Evolutionary conservation across 2,113 vertebrate genomes (phyloP).

Genomic region (Rhinoderma darwinii): DNA sequence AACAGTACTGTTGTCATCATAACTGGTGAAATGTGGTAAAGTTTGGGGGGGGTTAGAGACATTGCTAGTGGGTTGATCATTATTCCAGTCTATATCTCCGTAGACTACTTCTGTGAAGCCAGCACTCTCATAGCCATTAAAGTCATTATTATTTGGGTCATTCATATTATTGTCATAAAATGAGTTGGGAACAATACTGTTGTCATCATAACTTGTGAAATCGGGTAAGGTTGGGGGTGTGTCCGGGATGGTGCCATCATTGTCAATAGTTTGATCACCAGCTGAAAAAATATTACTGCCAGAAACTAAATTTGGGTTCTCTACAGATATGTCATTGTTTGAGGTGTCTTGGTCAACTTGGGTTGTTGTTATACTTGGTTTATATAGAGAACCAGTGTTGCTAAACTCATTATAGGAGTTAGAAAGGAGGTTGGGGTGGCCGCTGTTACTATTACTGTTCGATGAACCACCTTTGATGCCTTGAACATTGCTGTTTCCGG

Average conservation of each 20-base stretch:
- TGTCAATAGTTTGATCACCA: neutral
- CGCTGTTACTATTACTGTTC: slow-evolving; percentile 5
- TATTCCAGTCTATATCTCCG: neutral
- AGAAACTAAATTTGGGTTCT: neutral
- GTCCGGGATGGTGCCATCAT: neutral
- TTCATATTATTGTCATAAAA: neutral
- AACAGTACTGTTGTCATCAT: neutral
- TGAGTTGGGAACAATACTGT: neutral
- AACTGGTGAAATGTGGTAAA: too few relatives aligned
- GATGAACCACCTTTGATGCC: neutral
- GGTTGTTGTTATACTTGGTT: neutral
- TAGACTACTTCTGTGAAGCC: neutral
- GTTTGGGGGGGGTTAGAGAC: too few relatives aligned
- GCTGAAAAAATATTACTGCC: neutral
- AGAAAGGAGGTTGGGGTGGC: neutral
- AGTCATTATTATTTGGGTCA: neutral
- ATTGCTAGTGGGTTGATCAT: neutral
- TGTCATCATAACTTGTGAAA: neutral
- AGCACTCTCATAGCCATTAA: neutral
- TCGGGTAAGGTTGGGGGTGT: neutral
- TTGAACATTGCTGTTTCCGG: neutral
- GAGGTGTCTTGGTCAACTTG: neutral
- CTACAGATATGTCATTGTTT: neutral
- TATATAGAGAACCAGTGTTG: neutral
- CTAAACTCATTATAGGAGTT: neutral